Evolutionary conservation across 2,797 vertebrate species (phyloP), one percentile per base, ranked within the genome.

Genomic region (Sarcoramphus papa): DNA sequence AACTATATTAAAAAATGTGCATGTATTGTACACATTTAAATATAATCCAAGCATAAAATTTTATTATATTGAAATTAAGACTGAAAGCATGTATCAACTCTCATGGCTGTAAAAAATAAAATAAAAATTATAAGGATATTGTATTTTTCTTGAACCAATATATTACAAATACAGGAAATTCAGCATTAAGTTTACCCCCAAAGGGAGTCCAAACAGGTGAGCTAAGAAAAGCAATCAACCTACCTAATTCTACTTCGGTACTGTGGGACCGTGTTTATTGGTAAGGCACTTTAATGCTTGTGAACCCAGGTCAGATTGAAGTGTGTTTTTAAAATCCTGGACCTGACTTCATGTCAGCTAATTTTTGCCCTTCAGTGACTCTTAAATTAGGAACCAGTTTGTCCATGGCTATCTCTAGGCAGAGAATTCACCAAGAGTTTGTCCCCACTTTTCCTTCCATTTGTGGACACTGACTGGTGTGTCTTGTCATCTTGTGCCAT

Each of bases 81-180:
- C 7, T 62, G 23, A 69, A 80, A 87, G 1, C 1, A 41, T 33
- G 0, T n/a, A 40, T 60, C 25, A 77, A 2, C 1, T 77, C 1
- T 65, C 18, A 27, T 12, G n/a, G 7, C 11, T 74, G 7, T 21
- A 40, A 76, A 84, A 75, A 70, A 50, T 24, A 65, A 60, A 75
- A n/a, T 7, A 15, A 67, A 53, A 37, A 31, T 9, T 30, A 24
- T 14, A 59, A 50, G 6, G 27, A 33, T 51, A 53, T 53, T 57
- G 8, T 33, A 33, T 53, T 91, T 74, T 51, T 67, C 10, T 63
- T 65, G 19, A 87, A 62, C 19, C 1, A n/a, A 33, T 60, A 19
- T 8, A 67, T 57, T 40, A 5, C 8, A 75, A 73, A 47, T 57
- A 25, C 10, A 47, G 11, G 19, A 54, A 89, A 81, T 23, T 74